Base-by-base conservation (phyloP, 1,140 invertebrate species). In the Monomorium pharaonis region DNA sequence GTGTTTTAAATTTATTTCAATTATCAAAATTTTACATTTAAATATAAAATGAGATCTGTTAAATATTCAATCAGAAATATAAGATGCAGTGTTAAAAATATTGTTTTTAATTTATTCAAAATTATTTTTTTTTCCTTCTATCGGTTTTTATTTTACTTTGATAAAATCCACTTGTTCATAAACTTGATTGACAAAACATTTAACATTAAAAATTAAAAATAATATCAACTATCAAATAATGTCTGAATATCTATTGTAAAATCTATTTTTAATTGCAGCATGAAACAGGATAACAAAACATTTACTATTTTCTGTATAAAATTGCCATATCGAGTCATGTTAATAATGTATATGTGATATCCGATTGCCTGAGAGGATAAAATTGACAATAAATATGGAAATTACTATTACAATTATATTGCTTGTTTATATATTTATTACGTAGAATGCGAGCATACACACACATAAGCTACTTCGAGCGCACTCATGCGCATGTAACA, bases 401-500 rank as follows among this genome's bases (percentile, higher is more conserved):
- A 80, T 21, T 54, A 80, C n/a, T 54, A 16, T 69, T 67, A 0
- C 24, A n/a, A 65, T 18, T 14, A 2, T 24, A 21, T 54, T 33
- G 4, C 37, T 67, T n/a, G 6, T 78, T 51, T 0, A 6, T 47
- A 18, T 21, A 14, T 80, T 37, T 54, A 30, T 37, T 74, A 83
- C 18, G 10, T 2, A 24, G 16, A 78, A 67, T 33, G 21, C 21
- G 24, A 81, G n/a, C n/a, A n/a, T n/a, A 33, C 42, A 14, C 18
- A 21, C 58, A 27, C 4, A 37, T 37, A 7, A 63, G 30, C 30
- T 47, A 58, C n/a, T 69, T 49, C 12, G 44, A 65, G 62, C 27
- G 54, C 63, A n/a, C 37, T 67, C 16, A 21, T 62, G 54, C 18
- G 70, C 49, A 30, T 83, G n/a, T 84, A 77, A 77, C 56, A 63